phyloP scores from a whole-genome alignment of 2,113 vertebrate species.

The Oenanthe oenanthe region DNA sequence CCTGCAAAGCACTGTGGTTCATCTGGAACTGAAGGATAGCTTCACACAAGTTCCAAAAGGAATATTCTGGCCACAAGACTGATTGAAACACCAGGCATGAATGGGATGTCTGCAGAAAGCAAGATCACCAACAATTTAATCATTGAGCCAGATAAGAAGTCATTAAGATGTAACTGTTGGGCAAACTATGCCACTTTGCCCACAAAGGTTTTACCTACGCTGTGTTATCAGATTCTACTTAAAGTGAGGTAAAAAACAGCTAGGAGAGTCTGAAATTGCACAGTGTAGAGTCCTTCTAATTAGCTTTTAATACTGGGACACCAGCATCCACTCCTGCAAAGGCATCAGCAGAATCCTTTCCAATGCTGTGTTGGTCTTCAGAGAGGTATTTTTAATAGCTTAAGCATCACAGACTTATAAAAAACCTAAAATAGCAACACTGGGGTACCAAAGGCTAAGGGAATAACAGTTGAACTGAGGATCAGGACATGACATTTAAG shows the following conservation, averaged over 20 bases:
- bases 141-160: neutral
- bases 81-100: constrained; percentile 96
- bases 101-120: constrained; percentile 87
- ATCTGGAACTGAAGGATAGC: constrained; percentile 93
- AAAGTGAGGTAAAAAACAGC: neutral
- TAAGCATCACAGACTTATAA: neutral
- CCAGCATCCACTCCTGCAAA: neutral
- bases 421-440: constrained; percentile 24
- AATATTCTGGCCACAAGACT: constrained; percentile 95
- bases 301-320: neutral
- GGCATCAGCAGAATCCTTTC: neutral
- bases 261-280: neutral
- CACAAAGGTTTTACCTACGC: neutral
- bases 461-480: constrained; percentile 16
- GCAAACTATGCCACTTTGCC: neutral
- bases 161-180: neutral
- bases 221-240: neutral
- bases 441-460: neutral
- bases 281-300: neutral
- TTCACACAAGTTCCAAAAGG: constrained; percentile 98
- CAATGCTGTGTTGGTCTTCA: neutral
- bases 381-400: constrained; percentile 18
- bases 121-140: neutral
- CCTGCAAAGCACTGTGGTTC: constrained; percentile 90
- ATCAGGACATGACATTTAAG: constrained; percentile 33